Base-by-base conservation (phyloP, 1,140 invertebrate species). In the Drosophila pseudoananassae region DNA sequence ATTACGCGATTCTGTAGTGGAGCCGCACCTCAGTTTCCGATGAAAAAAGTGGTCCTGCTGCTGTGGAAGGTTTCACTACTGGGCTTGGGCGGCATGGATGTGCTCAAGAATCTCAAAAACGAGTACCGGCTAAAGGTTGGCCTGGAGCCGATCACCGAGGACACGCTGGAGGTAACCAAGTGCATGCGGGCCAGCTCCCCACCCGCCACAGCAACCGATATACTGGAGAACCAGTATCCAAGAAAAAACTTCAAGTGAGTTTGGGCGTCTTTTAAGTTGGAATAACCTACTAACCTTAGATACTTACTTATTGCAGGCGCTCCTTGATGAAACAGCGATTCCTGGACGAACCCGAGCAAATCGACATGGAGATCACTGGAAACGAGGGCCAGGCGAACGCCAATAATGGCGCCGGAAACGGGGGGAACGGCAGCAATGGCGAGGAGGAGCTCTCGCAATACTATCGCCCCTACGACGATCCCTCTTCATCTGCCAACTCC, bases 11-110 rank as follows among this genome's bases (percentile, higher is more conserved):
- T 99, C 91, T 99, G 98, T 92, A 98, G 97, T 87, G 98, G 98
- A 0, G 95, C 96, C 40, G 96, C 97, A 9, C 97, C 98, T 46
- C 97, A 99, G 93, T 99, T 98, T 93, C 98, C 98, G 12, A 99
- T 99, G 94, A 99, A 98, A 92, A 99, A 99, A 93, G 97, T 99
- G 54, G 92, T 99, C 25, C 92, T 99, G n/a, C 92, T 99, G 2
- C 91, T 99, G 10, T 99, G 98, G 98, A 99, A 99, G 93, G 94
- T 98, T 3, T 94, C 99, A 46, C 92, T 99, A 52, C 94, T 98
- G 1, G 96, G 97, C 9, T 93, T 99, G 15, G 98, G 98, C 20
- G 98, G 98, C 10, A 97, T 97, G 68, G 95, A 96, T 61, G 94
- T 95, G 31, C 92, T 99, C 1, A 95, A 95, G 87, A 93, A 95